Percentiles rank a stretch among this genome's conserved stretches.
Conservation (phyloP, 64 coral and sea anemone species). For the Pocillopora verrucosa region DNA sequence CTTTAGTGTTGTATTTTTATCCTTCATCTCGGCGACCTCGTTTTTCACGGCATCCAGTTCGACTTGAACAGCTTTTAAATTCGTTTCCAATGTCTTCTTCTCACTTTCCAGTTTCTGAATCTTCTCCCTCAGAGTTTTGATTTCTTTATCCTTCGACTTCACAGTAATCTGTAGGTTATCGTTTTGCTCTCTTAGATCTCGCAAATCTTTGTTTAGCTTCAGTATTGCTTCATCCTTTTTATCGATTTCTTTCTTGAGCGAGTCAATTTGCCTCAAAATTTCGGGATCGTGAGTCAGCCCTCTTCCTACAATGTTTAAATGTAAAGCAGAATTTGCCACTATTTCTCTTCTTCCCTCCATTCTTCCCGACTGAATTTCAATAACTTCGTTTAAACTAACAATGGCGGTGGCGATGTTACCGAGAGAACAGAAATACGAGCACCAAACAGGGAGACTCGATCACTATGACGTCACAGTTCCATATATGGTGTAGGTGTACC, state of each 20-base stretch:
- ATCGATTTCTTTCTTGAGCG: conserved; percentile 1
- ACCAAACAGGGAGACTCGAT: too few relatives aligned
- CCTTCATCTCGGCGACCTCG: conserved; percentile 5
- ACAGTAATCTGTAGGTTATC: neutral
- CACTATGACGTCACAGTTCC: too few relatives aligned
- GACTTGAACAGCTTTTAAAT: conserved; percentile 10
- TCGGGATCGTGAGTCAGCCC: neutral
- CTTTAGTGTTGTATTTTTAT: neutral
- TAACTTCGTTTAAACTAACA: neutral
- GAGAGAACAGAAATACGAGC: too few relatives aligned
- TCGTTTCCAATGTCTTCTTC: conserved; percentile 2
- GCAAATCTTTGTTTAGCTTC: neutral
- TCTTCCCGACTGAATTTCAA: neutral
- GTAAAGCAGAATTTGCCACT: neutral
- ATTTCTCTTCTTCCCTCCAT: neutral
- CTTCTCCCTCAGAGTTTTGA: conserved; percentile 1
- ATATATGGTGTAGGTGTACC: too few relatives aligned
- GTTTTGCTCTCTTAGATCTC: neutral
- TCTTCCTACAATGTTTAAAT: neutral
- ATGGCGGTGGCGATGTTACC: neutral
- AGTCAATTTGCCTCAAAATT: neutral
- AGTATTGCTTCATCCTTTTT: conserved; percentile 11
- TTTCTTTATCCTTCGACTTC: conserved; percentile 25
- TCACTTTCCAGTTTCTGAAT: conserved; percentile 23
- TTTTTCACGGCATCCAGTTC: conserved; percentile 15